A percentile compares a stretch with the other conserved stretches of the same genome.
Conservation (phyloP, 2,888 invertebrate genomes). For the Lasioglossum lativentre region DNA sequence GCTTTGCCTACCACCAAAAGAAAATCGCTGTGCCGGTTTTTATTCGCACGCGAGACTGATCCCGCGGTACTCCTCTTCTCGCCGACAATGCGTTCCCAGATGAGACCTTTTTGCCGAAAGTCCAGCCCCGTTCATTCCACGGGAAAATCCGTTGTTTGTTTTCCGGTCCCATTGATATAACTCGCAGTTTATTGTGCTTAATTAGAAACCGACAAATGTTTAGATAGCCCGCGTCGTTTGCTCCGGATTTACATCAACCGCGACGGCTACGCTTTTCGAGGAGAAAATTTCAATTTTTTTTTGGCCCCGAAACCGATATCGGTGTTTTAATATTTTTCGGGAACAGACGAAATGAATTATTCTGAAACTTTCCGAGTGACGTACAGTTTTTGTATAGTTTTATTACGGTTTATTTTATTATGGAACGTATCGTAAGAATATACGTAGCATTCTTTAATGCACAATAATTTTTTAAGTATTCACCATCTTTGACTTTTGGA, state of each 20-base stretch:
- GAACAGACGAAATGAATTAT: neutral
- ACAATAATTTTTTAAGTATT: too few species aligned
- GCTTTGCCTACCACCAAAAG: slow-evolving; percentile 51
- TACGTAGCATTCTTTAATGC: too few species aligned
- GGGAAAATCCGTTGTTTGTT: neutral
- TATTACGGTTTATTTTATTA: too few species aligned
- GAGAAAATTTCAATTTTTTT: neutral
- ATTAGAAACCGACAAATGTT: slow-evolving; percentile 1
- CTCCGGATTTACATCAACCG: neutral
- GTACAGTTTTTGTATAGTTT: too few species aligned
- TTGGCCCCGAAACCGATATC: neutral
- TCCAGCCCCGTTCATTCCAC: neutral
- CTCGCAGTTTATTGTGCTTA: neutral
- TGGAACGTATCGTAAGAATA: too few species aligned
- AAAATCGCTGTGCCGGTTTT: slow-evolving; percentile 27
- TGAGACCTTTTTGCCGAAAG: neutral
- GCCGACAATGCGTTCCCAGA: slow-evolving; percentile 36
- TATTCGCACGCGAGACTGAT: slow-evolving; percentile 16
- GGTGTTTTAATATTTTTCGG: neutral
- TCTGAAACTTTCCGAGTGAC: too few species aligned
- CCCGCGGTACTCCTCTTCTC: slow-evolving; percentile 2
- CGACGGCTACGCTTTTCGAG: neutral
- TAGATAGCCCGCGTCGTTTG: neutral
- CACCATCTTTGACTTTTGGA: too few species aligned
- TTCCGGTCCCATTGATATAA: neutral